These are phyloP conservation scores for Chlorodrepanis virens DNA, from an alignment of 2,113 vertebrate genomes.

Conservation along the genomic window DNA sequence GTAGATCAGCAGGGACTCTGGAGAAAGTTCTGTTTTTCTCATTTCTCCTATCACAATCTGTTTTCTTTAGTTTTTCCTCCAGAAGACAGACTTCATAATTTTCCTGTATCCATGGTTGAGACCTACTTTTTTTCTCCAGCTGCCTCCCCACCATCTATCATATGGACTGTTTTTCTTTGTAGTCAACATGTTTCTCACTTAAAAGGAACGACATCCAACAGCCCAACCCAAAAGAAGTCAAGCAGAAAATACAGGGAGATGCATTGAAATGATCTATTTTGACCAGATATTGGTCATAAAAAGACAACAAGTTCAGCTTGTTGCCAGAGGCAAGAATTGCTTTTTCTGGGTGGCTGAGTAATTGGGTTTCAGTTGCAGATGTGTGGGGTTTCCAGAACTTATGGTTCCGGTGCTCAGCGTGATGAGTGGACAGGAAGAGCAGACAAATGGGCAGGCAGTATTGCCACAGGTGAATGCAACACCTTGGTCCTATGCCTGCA, in stretches of 20 bases:
- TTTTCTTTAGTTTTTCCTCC: background rate
- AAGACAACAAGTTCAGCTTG: background rate
- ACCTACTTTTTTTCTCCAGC: background rate
- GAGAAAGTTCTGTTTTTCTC: background rate
- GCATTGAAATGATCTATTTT: background rate
- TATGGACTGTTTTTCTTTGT: background rate
- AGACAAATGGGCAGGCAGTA: background rate
- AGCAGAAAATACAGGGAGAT: background rate
- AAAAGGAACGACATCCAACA: background rate
- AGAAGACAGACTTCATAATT: background rate
- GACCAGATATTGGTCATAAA: background rate
- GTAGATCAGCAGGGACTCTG: background rate
- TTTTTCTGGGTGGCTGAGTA: background rate
- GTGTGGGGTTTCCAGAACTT: fast-evolving
- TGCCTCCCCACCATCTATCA: background rate
- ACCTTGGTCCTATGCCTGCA: background rate
- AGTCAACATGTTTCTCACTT: background rate
- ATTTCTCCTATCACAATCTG: background rate
- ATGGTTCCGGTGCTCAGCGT: background rate
- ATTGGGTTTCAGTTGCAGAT: background rate
- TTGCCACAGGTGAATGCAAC: background rate
- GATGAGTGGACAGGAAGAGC: background rate
- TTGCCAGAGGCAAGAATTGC: background rate
- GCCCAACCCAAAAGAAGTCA: background rate
- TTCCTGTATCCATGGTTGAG: background rate